Evolutionary conservation across 53 echinoderm and acorn worm genomes (phyloP), one percentile per base, ranked within the genome.

Genomic region (Astropecten irregularis): DNA sequence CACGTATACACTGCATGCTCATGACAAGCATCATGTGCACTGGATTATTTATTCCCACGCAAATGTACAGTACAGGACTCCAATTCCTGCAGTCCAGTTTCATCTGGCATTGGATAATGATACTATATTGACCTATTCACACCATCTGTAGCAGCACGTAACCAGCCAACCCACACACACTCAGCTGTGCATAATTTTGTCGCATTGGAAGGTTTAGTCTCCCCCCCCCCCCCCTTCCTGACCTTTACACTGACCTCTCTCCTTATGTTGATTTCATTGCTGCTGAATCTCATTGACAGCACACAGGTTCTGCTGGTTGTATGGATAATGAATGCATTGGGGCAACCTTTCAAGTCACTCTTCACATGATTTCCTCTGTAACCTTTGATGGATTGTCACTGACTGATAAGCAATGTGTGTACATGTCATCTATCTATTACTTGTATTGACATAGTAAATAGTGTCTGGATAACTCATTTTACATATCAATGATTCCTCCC

Each of bases 121-220:
- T 68, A 68, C 42, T 31, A 32, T 40, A 68, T 40, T 68, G 68
- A 40, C 68, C 68, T 68, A 6, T 68, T 68, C 68, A 40, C 68
- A 46, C 68, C 68, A 46, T 68, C 68, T 68, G 68, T 68, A 44
- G 36, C 27, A 42, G 42, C 28, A 20, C 68, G 23, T 20, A 11
- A 11, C 6, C 6, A 42, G 42, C 6, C 11, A 11, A 42, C 42
- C 42, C 42, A 11, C 42, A 42, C n/a, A n/a, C 42, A 42, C 42
- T 42, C 66, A 21, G 3, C 68, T 32, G 19, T 68, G 42, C 68
- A 68, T 68, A 68, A 68, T 64, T 19, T 37, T 2, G 6, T 34
- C 37, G 4, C 38, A 36, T 39, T 67, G 40, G 20, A 20, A 39
- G 42, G 42, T 42, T 42, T 42, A 8, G 6, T 42, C 11, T 42